A percentile compares a stretch with the other conserved stretches of the same genome.
These are phyloP conservation scores for Ovis aries DNA, from an alignment of 2,113 vertebrate genomes.

Conservation along the genomic window ARS-UI_Ramb_v3.0 NC_056064.1:3655501-3656000, in stretches of 20 bases:
- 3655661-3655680: neutral
- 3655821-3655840: neutral
- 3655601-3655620: neutral
- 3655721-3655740: neutral
- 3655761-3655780: neutral
- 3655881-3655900: neutral
- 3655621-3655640: neutral
- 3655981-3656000: slow-evolving; percentile 6
- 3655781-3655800: neutral
- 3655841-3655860: neutral
- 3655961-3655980: neutral
- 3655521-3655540: neutral
- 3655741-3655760: neutral
- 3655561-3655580: neutral
- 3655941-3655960: neutral
- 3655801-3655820: neutral
- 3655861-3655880: neutral
- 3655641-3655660: rapidly evolving
- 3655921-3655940: neutral
- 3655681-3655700: neutral
- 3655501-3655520: neutral
- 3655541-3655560: neutral
- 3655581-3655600: neutral
- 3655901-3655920: neutral
- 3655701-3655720: neutral